A percentile compares a stretch with the other conserved stretches of the same genome.
phyloP scores from a whole-genome alignment of 2,888 invertebrate genomes.

The Rosalia funebris region DNA sequence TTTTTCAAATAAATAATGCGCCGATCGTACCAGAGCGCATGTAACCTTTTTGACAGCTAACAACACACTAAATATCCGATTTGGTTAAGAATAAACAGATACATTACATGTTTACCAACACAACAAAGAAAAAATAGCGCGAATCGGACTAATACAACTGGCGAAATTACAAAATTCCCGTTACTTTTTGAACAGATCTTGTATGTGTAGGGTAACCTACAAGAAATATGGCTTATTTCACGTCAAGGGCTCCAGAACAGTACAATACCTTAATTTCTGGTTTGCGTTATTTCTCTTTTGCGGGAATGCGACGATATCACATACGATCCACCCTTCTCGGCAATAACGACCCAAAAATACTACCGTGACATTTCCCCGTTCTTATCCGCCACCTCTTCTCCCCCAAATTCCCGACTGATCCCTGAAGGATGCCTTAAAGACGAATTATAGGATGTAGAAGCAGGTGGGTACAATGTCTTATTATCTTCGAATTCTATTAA shows the following conservation, averaged over 20 bases:
- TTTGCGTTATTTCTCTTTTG: neutral
- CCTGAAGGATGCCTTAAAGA: slow-evolving; percentile 35
- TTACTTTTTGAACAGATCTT: no score
- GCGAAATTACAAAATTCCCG: no score
- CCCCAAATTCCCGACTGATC: slow-evolving; percentile 23
- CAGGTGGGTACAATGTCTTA: slow-evolving; percentile 47
- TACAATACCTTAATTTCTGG: neutral
- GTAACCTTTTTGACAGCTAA: no score
- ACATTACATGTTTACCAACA: no score
- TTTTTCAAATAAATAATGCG: no score
- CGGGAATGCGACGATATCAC: neutral
- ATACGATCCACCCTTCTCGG: no score
- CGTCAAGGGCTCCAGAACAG: neutral
- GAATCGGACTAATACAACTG: no score
- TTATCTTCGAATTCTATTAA: slow-evolving; percentile 47
- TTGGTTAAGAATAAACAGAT: no score
- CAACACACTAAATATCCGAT: no score
- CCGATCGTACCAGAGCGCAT: no score
- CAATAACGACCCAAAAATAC: neutral
- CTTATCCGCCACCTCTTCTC: neutral
- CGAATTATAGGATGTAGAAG: slow-evolving; percentile 41
- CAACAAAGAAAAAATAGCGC: no score
- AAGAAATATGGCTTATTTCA: neutral
- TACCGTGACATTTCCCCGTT: neutral
- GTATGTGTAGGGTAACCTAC: neutral